Base-by-base conservation (phyloP, 2,113 vertebrate genomes). In the Oncorhynchus masou region DNA sequence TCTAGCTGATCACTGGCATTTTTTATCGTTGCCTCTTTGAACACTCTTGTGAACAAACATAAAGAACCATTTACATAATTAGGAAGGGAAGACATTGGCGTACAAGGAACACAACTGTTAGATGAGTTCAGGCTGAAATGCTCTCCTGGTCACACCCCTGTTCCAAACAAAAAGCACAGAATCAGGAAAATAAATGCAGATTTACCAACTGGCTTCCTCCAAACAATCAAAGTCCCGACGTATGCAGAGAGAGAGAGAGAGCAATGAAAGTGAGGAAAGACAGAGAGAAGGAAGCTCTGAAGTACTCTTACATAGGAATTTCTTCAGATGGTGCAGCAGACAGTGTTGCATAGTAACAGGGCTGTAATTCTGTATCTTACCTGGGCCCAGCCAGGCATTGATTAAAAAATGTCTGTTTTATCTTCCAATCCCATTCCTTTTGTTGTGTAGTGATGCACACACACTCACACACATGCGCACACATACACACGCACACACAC, bases 311-410 rank as follows among this genome's bases (percentile, higher is more conserved):
- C 24, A 24, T 1, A 13, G 80, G 82, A 70, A 78, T 74, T 74
- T 79, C 79, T 85, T 74, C 73, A 73, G 76, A 31, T 31, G 6
- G 25, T 31, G 54, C 54, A 79, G 76, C 79, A 74, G 79, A 67
- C 66, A n/a, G 75, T 86, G 85, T 85, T 88, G 87, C 87, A 81
- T 84, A 83, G 88, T 88, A 90, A 90, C 86, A 67, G 76, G 84
- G 31, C 81, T 81, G 74, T 74, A 82, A 81, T 81, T 71, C 74
- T 73, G 16, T 15, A 54, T 16, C 51, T 71, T 39, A 75, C 75
- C 49, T 51, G 71, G 69, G 75, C 75, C 71, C 70, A 74, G 73
- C 71, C 70, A 75, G 73, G 68, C 27, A 72, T 81, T 88, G 81
- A 85, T 91, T 83, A 79, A 82, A 83, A 81, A 74, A 15, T 15